These are phyloP conservation scores for Notolabrus celidotus DNA, from an alignment of 2,797 vertebrate genomes.

Conservation along the genomic window DNA sequence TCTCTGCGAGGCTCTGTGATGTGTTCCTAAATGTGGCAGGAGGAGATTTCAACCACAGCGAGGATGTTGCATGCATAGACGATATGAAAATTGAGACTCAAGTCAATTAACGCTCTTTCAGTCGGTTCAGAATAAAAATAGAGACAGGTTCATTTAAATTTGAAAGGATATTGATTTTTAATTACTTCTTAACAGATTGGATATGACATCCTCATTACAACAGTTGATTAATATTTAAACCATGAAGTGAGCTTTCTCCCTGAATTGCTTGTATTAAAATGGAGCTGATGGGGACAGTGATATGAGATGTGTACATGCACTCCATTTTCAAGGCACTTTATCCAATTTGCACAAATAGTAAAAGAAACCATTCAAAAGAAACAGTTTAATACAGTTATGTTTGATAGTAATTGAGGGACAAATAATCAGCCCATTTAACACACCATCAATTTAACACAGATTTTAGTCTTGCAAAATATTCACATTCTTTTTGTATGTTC, in stretches of 20 bases:
- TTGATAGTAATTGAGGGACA: conserved; percentile 9
- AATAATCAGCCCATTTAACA: no score
- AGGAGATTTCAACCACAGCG: conserved; percentile 20
- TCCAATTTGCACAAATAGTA: conserved; percentile 19
- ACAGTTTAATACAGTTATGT: background rate
- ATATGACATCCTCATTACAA: conserved; percentile 75
- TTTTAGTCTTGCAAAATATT: no score
- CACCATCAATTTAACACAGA: no score
- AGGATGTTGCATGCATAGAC: conserved; percentile 6
- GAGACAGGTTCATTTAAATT: conserved; percentile 62
- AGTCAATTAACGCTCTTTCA: conserved; percentile 52
- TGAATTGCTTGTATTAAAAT: conserved; percentile 34
- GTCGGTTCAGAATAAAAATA: conserved; percentile 38
- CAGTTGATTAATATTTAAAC: conserved; percentile 74
- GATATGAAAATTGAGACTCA: conserved; percentile 53
- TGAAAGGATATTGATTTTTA: conserved; percentile 78
- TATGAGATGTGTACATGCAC: conserved; percentile 2
- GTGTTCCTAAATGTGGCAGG: conserved; percentile 5
- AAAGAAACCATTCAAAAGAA: conserved; percentile 12
- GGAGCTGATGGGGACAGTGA: conserved; percentile 36
- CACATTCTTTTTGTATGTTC: no score
- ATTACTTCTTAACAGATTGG: conserved; percentile 74
- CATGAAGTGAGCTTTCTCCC: conserved; percentile 66
- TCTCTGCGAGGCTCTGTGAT: no score
- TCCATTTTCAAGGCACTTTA: conserved; percentile 22